Evolutionary conservation across 2,888 invertebrate genomes (phyloP), one percentile per base, ranked within the genome.

Genomic region (Lasioglossum villosulum): DNA sequence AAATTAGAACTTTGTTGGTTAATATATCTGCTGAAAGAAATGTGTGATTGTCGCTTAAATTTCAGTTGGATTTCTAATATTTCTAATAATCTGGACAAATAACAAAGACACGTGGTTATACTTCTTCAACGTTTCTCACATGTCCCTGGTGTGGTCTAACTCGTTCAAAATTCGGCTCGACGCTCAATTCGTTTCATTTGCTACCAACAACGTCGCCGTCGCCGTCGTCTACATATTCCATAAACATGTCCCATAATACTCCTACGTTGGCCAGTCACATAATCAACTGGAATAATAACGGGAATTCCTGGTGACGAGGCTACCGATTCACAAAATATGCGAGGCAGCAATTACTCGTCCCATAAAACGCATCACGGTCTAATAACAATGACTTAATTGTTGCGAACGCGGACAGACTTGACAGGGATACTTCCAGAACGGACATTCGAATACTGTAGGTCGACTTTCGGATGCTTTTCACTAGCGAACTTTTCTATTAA

Each of bases 261-360:
- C 80, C 78, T 81, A 82, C 80, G 85, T 78, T 75, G 37, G 78
- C 39, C 45, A 59, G 72, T 59, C 75, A 10, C 68, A 75, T 91
- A 90, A 90, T 82, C 56, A 83, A 86, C 80, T 78, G 80, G 68
- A 90, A 83, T 82, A 91, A 90, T 91, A 83, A 82, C 70, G 80
- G 30, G 76, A 86, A 84, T 88, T 91, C 83, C 86, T 75, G 45
- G 42, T 37, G 83, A 78, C 80, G 73, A 79, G 82, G 75, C 52
- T 56, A 73, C 59, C 39, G 73, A 77, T 73, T 78, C 73, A 78
- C 80, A 72, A 90, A 83, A 78, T 83, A 90, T 88, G 78, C 78
- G 74, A 66, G 83, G 45, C 82, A 78, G 86, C 72, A 86, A 90
- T 90, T 90, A 90, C 78, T 63, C 76, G 76, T 86, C 78, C 78